phyloP scores from a whole-genome alignment of 2,888 invertebrate genomes.

The Rhagonycha lutea region DNA sequence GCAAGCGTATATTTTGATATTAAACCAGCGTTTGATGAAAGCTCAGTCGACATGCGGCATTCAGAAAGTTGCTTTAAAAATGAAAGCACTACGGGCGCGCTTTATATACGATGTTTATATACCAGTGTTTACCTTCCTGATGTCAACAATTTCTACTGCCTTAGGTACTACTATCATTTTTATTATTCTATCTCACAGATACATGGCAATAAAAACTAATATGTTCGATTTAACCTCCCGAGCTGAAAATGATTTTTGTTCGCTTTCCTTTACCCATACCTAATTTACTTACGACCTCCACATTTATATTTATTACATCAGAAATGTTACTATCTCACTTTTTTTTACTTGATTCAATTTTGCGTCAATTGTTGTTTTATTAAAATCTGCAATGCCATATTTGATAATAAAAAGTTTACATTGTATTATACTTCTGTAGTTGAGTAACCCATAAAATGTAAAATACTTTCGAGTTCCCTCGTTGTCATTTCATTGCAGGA shows the following conservation, averaged over 20 bases:
- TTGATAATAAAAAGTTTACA: not conserved
- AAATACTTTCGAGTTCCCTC: not conserved
- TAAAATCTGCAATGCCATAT: not conserved
- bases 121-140: slow-evolving; percentile 17
- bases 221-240: not conserved
- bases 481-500: not conserved
- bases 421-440: not conserved
- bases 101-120: slow-evolving; percentile 22
- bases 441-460: not conserved
- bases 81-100: slow-evolving; percentile 19
- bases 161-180: slow-evolving; percentile 16
- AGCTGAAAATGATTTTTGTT: not conserved
- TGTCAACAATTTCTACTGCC: slow-evolving; percentile 18
- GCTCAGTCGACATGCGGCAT: slow-evolving; percentile 46
- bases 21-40: slow-evolving; percentile 30
- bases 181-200: not conserved
- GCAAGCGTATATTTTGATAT: slow-evolving; percentile 26
- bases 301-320: not conserved
- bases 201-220: not conserved
- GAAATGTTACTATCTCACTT: not conserved
- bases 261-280: not conserved
- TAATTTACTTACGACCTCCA: not conserved
- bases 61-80: slow-evolving; percentile 32
- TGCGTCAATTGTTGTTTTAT: not conserved
- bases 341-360: not conserved